A percentile compares a stretch with the other conserved stretches of the same genome.
phyloP scores from a whole-genome alignment of 2,797 vertebrate species.

The Chiropotes sagulatus region DNA sequence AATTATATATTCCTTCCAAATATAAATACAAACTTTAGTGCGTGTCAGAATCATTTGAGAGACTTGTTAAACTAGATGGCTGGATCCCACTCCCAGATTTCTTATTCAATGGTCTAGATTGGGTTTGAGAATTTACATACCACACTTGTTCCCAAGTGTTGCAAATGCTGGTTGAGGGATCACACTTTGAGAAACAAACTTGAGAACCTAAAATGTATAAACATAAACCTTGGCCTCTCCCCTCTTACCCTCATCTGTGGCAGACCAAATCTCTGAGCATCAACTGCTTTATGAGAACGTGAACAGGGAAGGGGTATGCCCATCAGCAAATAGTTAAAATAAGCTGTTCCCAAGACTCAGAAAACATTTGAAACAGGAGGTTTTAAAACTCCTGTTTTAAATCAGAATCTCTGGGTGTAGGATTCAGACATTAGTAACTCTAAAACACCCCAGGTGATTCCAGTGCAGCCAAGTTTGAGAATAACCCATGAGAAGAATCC shows the following conservation, averaged over 20 bases:
- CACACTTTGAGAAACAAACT: background rate
- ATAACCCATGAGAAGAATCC: background rate
- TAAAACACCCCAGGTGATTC: background rate
- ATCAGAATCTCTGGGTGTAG: background rate
- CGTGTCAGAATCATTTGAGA: background rate
- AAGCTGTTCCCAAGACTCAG: background rate
- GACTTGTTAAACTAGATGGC: background rate
- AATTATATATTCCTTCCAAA: background rate
- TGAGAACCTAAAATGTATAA: background rate
- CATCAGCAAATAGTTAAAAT: background rate
- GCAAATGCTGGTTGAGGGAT: background rate
- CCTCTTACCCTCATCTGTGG: background rate
- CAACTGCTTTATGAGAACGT: background rate
- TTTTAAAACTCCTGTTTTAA: conserved; percentile 1
- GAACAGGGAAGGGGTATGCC: background rate
- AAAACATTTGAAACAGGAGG: background rate
- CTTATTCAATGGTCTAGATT: background rate
- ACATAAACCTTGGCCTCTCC: background rate
- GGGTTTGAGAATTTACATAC: background rate
- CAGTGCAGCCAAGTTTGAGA: background rate
- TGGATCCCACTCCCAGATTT: background rate
- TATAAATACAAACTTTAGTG: background rate
- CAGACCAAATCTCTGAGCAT: background rate
- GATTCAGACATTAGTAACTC: background rate
- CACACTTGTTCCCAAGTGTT: background rate